Evolutionary conservation across 2,888 invertebrate genomes (phyloP), one percentile per base, ranked within the genome.

Genomic region (Hypomecis atomaria): DNA sequence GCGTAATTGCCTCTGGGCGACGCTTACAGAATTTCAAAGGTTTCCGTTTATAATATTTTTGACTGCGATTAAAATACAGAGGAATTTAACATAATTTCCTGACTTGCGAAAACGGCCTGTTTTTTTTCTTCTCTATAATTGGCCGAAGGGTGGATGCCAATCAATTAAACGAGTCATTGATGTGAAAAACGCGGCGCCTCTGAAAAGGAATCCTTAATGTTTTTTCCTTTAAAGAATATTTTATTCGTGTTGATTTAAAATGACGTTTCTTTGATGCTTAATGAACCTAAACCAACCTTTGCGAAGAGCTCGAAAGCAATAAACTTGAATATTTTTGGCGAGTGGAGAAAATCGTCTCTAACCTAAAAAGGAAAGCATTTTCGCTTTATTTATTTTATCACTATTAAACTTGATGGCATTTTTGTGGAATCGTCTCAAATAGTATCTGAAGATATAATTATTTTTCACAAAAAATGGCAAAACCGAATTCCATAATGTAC

Each of bases 111-210:
- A 69, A 66, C 57, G 56, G 50, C 47, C 42, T 62, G 63, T 60
- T 54, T 59, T 55, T 42, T 48, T 58, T 23, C 43, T 33, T 38
- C 11, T 42, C 53, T 58, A 42, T 75, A 74, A 78, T 76, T 78
- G 71, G 66, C 71, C 65, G 64, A 73, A 76, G 68, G 71, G 71
- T 73, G 70, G 73, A 77, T 69, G 73, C 71, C 74, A 77, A 78
- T 81, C 79, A 83, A 84, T 84, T 84, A 84, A 75, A 69, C 72
- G 76, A 75, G 57, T 71, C 77, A 78, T 76, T 82, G 82, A 79
- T 72, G 77, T 74, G 76, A 78, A 79, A 77, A 72, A 75, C 63
- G 67, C 65, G 66, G 56, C 50, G 56, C 43, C 13, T 60, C 67
- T 47, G 47, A 75, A 71, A 72, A 65, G 61, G 61, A 67, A 56